Base-by-base conservation (phyloP, 2,113 vertebrate genomes). In the Xyrauchen texanus region DNA sequence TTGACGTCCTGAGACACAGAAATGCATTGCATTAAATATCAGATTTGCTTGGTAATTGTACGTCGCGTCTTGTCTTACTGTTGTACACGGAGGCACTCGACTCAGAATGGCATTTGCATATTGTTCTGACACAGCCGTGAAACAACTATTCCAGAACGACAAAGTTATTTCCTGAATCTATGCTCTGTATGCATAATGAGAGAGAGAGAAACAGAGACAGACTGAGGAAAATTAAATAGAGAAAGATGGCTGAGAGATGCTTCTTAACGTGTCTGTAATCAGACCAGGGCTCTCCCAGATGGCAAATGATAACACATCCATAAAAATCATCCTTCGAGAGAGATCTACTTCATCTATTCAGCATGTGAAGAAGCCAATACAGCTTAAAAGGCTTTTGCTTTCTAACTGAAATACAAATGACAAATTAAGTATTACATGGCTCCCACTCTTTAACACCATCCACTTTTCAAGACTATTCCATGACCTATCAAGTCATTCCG, bases 1-100 rank as follows among this genome's bases (percentile, higher is more conserved):
- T 97, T 99, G 85, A 99, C 98, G 64, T 99, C 96, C 98, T 99
- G 53, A 77, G 34, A 75, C 44, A 51, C 3, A 82, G 69, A 72
- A 60, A 68, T 46, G 5, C 9, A 13, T 74, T 6, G 21, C 8
- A 16, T 63, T 62, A 34, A 34, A 34, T 34, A 34, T 34, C 21
- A 34, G 58, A 62, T 63, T 62, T 51, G 58, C 13, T 51, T 45
- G 44, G 7, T 15, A 15, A 71, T 45, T 71, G 55, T 58, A 55
- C 8, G 7, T 55, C 44, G 16, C 10, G 13, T 70, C 57, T 2
- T 42, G 7, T 57, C 34, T 5, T 58, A 3, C 3, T 45, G 34
- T 58, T 57, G 8, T 42, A 11, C 51, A 15, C 53, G 0, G 6
- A 4, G 45, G 5, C 45, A 71, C 13, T 45, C 13, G 15, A 58